Percentiles rank a stretch among this genome's conserved stretches.
Evolutionary conservation across 2,113 vertebrate genomes (phyloP).

Genomic region (Brevimyrus niger): DNA sequence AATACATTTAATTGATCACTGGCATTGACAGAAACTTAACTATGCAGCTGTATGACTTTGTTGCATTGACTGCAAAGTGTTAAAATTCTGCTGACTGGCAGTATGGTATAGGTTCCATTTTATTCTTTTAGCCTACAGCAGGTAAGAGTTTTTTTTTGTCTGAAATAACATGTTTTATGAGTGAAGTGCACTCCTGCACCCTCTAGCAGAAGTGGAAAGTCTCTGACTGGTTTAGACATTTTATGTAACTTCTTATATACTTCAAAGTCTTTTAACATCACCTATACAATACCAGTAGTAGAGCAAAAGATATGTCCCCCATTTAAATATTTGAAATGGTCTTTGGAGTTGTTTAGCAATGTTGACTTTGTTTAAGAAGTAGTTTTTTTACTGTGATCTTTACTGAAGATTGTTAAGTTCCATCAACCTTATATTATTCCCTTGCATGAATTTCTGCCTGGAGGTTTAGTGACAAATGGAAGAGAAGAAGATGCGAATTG

Average conservation of each 20-base stretch:
- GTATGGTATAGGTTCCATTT: not conserved
- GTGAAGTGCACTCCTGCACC: not conserved
- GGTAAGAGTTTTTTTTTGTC: not conserved
- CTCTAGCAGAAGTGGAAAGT: not conserved
- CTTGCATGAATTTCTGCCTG: not conserved
- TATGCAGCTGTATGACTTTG: not conserved
- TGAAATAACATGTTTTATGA: conserved; percentile 1
- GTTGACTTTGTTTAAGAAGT: not conserved
- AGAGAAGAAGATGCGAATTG: not conserved
- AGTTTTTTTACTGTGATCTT: not conserved
- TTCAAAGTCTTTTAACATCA: conserved; percentile 57
- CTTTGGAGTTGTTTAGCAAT: conserved; percentile 13
- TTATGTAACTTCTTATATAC: conserved; percentile 61
- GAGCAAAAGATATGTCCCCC: conserved; percentile 24
- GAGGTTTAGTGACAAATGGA: not conserved
- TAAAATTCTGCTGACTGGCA: not conserved
- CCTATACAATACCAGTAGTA: conserved; percentile 52
- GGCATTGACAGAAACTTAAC: not conserved
- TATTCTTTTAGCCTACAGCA: not conserved
- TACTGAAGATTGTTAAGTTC: not conserved
- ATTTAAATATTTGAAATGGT: conserved; percentile 28
- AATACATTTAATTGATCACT: not conserved
- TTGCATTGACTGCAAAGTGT: not conserved
- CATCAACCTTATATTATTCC: not conserved
- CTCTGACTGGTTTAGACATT: not conserved